Conservation (phyloP, 2,113 vertebrate genomes). For the Dipodomys spectabilis region DNA sequence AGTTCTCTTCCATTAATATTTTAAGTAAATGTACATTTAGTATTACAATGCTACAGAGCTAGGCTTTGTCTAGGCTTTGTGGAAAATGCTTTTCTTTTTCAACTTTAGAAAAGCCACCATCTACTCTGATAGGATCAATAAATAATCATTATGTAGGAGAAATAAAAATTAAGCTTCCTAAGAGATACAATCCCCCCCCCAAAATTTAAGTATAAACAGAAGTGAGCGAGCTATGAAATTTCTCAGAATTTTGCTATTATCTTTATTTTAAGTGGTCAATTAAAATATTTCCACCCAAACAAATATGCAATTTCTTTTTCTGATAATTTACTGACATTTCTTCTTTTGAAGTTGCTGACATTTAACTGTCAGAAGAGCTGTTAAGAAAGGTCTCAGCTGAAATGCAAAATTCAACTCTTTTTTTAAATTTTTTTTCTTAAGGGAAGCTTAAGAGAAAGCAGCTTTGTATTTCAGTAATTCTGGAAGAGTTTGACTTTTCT, state of each 20-base stretch:
- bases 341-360: slow-evolving; percentile 83
- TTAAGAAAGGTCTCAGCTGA: slow-evolving; percentile 83
- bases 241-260: slow-evolving; percentile 49
- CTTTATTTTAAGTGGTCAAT: slow-evolving; percentile 73
- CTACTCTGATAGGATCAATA: neutral
- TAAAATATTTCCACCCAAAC: slow-evolving; percentile 72
- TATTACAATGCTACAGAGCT: neutral
- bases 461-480: slow-evolving; percentile 62
- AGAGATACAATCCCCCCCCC: slow-evolving; percentile 36
- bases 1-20: too few relatives aligned
- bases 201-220: neutral
- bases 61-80: neutral
- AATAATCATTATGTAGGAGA: slow-evolving; percentile 6
- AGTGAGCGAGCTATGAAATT: slow-evolving; percentile 45
- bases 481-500: slow-evolving; percentile 60
- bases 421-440: slow-evolving; percentile 16
- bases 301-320: slow-evolving; percentile 64
- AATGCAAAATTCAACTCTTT: slow-evolving; percentile 77
- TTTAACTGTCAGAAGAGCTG: slow-evolving; percentile 85
- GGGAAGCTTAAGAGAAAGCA: slow-evolving; percentile 61
- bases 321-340: slow-evolving; percentile 76
- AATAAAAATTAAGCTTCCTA: slow-evolving; percentile 52
- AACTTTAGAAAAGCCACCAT: slow-evolving; percentile 17
- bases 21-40: neutral
- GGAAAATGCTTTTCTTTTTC: neutral